Evolutionary conservation across 2,888 invertebrate genomes (phyloP).

Genomic region (Salpingus planirostris): DNA sequence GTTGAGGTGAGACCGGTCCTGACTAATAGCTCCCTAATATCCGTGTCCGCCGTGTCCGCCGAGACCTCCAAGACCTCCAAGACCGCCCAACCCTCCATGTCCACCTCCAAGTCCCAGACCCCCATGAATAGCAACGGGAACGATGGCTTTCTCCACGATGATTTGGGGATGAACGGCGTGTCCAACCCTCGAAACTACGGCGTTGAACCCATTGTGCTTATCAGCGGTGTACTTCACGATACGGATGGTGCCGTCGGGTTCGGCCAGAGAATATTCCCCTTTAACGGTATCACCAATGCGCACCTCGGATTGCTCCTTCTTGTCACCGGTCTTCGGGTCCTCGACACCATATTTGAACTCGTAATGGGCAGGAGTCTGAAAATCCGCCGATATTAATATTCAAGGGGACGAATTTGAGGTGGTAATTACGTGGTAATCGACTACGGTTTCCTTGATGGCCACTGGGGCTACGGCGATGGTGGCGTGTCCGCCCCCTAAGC

Average conservation of each 20-base stretch:
- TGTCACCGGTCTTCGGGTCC: conserved; percentile 22
- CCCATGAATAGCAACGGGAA: neutral
- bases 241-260: conserved; percentile 23
- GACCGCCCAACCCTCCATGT: neutral
- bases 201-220: conserved; percentile 35
- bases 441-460: neutral
- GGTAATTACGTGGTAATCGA: neutral
- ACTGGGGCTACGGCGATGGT: neutral
- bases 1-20: too few relatives aligned
- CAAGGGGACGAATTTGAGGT: too few relatives aligned
- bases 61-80: neutral
- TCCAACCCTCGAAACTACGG: conserved; percentile 56
- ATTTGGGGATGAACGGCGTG: conserved; percentile 42
- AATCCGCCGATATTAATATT: neutral
- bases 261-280: conserved; percentile 16
- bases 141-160: neutral
- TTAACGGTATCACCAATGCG: conserved; percentile 19
- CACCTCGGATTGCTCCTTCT: conserved; percentile 20
- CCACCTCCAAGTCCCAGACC: neutral
- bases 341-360: conserved; percentile 23
- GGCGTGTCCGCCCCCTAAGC: neutral
- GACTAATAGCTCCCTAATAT: too few relatives aligned
- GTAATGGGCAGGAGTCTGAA: conserved; percentile 21
- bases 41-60: neutral
- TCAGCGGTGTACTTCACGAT: conserved; percentile 32